Percentiles rank a stretch among this genome's conserved stretches.
Conservation (phyloP, 64 coral and sea anemone species). For the Montipora cactus region DNA sequence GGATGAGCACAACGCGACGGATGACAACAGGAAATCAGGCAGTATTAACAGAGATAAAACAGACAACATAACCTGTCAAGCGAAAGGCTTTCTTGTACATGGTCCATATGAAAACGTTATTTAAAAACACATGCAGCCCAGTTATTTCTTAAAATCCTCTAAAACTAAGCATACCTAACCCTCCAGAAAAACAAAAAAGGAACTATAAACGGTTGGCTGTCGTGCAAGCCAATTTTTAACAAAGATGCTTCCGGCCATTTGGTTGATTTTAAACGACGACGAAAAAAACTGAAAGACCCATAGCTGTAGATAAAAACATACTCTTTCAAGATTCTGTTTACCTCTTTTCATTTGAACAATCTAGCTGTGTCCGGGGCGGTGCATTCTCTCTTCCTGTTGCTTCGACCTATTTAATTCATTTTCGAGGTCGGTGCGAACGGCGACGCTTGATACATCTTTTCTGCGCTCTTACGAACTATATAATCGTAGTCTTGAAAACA, state of each 20-base stretch:
- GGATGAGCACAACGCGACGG: neutral
- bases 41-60: neutral
- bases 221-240: neutral
- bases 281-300: neutral
- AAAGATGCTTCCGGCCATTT: neutral
- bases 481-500: too few relatives aligned
- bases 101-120: too few relatives aligned
- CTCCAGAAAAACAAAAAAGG: neutral
- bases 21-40: neutral
- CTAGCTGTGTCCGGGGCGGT: too few relatives aligned
- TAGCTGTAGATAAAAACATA: neutral
- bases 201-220: neutral
- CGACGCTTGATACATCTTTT: too few relatives aligned
- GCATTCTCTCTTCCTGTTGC: too few relatives aligned
- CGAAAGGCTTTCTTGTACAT: too few relatives aligned
- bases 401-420: too few relatives aligned
- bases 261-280: neutral
- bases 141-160: neutral
- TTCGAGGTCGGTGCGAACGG: too few relatives aligned
- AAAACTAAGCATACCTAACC: neutral
- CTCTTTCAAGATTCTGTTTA: neutral
- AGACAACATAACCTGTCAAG: too few relatives aligned
- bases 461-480: too few relatives aligned
- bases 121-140: neutral
- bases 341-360: too few relatives aligned